Conservation (phyloP, 2,113 vertebrate genomes). For the Mola mola region DNA sequence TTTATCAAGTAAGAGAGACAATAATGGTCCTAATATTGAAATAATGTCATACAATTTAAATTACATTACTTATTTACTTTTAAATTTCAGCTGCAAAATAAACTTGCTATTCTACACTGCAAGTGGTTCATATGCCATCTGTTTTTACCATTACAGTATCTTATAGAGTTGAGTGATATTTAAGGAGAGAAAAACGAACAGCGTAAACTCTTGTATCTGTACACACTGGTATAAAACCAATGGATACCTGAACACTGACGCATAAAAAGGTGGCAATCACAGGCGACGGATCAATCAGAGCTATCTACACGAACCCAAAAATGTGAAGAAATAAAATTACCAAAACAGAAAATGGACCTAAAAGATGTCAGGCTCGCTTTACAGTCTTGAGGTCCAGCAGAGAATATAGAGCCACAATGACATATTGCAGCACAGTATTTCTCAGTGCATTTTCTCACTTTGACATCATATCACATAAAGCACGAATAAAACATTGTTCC, state of each 20-base stretch:
- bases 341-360: slow-evolving; percentile 26
- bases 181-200: slow-evolving; percentile 37
- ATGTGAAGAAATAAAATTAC: slow-evolving; percentile 9
- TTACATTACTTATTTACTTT: slow-evolving; percentile 24
- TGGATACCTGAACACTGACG: slow-evolving; percentile 52
- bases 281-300: slow-evolving; percentile 40
- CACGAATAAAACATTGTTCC: slow-evolving; percentile 56
- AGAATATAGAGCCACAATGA: slow-evolving; percentile 57
- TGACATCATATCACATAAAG: slow-evolving; percentile 73
- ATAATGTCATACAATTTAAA: slow-evolving; percentile 5
- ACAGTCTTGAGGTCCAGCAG: slow-evolving; percentile 48
- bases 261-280: slow-evolving; percentile 62
- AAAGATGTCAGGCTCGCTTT: slow-evolving; percentile 41
- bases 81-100: slow-evolving; percentile 17
- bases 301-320: slow-evolving; percentile 51
- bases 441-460: slow-evolving; percentile 73
- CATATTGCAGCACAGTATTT: slow-evolving; percentile 60
- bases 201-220: slow-evolving; percentile 67
- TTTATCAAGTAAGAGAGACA: slow-evolving; percentile 2
- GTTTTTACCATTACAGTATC: slow-evolving; percentile 22
- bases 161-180: slow-evolving; percentile 18
- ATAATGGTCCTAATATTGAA: slow-evolving; percentile 3
- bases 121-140: slow-evolving; percentile 36
- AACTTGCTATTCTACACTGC: slow-evolving; percentile 26
- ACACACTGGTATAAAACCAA: slow-evolving; percentile 56